Percentiles rank a stretch among this genome's conserved stretches.
Conservation (phyloP, 2,797 vertebrate species). For the Podarcis siculus region DNA sequence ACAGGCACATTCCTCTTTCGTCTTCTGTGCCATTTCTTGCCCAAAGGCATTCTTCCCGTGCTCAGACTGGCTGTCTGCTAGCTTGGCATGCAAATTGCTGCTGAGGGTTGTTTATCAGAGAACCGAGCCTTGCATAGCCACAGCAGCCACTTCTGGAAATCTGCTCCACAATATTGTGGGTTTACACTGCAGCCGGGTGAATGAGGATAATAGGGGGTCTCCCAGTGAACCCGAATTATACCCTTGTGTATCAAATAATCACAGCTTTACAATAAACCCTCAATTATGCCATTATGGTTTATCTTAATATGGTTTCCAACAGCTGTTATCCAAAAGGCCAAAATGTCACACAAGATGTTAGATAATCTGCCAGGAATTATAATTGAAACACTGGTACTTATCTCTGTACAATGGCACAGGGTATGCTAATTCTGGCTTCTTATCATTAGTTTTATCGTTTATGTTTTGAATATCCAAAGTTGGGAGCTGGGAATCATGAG, state of each 20-base stretch:
- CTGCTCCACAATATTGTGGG: not conserved
- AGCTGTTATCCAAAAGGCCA: conserved; percentile 17
- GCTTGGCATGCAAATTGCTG: conserved; percentile 4
- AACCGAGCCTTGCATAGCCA: not conserved
- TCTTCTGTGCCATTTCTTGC: conserved; percentile 16
- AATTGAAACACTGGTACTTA: conserved; percentile 1
- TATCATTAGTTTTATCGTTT: not conserved
- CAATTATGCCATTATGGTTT: not conserved
- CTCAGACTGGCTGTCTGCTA: conserved; percentile 13
- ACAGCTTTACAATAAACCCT: not conserved
- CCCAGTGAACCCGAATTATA: not conserved
- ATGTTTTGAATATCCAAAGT: too few species aligned
- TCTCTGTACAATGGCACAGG: not conserved
- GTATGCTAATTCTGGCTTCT: not conserved
- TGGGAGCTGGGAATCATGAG: not conserved
- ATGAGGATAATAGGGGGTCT: not conserved
- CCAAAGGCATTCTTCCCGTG: conserved; percentile 16
- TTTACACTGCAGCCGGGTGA: not conserved
- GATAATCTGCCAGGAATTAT: conserved; percentile 6
- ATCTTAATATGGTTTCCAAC: not conserved
- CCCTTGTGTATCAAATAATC: not conserved
- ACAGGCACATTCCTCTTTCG: conserved; percentile 1
- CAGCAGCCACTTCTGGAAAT: not conserved
- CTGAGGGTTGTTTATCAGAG: not conserved
- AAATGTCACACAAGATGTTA: conserved; percentile 5